Base-by-base conservation (phyloP, 92 coral and sea anemone genomes). In the Chrysogorgia sp. region DNA sequence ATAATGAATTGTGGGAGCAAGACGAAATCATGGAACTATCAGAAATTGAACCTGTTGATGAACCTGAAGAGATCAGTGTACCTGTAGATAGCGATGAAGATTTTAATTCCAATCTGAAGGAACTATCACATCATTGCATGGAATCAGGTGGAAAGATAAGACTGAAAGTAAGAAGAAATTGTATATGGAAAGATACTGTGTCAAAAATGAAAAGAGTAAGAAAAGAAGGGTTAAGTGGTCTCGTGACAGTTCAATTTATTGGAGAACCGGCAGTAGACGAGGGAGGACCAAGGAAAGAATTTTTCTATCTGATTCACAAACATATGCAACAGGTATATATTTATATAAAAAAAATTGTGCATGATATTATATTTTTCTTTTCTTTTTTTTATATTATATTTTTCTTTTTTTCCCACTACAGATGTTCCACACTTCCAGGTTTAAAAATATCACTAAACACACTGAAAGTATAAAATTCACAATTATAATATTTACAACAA, bases 271-370 rank as follows among this genome's bases (percentile, higher is more conserved):
- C 82, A 6, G 86, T 81, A 58, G 89, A 75, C 67, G 80, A 86
- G 71, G 89, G 89, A 74, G 86, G 89, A 61, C 88, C 88, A 35
- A 35, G 82, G 41, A 85, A 80, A 71, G 76, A 85, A 75, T 79
- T 85, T 43, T 85, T 85, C 75, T 85, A 69, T 75, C 85, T 79
- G 50, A 56, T 85, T 34, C 85, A 85, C 89, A 85, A 74, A 68
- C 76, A 81, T 60, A 82, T 82, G 84, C 87, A 83, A 62, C 82
- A 85, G 69, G 65, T n/a, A 59, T 59, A n/a, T n/a, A n/a, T n/a
- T n/a, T n/a, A n/a, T n/a, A n/a, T n/a, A n/a, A n/a, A n/a, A n/a
- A n/a, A n/a, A n/a, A n/a, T n/a, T n/a, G n/a, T n/a, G n/a, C n/a
- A n/a, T n/a, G n/a, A n/a, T n/a, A n/a, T n/a, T n/a, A n/a, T n/a